Evolutionary conservation across 2,888 invertebrate genomes (phyloP).

Genomic region (Helobdella robusta): DNA sequence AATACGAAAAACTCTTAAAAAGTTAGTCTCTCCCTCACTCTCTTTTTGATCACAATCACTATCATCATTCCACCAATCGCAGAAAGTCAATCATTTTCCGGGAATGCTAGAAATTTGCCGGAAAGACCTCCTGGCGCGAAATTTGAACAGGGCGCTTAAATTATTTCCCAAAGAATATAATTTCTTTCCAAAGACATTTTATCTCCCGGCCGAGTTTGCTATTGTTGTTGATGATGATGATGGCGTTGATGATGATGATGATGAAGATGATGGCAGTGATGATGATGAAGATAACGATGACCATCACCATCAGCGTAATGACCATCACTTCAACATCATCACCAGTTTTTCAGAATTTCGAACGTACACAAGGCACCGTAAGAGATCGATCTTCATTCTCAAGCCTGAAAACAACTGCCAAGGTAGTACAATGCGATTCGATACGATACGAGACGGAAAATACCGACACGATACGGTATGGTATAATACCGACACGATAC

Average conservation of each 20-base stretch:
- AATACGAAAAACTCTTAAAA: background rate
- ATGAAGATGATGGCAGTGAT: background rate
- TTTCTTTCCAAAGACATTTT: slow-evolving; percentile 87
- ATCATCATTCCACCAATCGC: slow-evolving; percentile 41
- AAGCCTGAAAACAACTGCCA: slow-evolving; percentile 86
- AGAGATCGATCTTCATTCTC: slow-evolving; percentile 69
- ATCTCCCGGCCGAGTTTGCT: slow-evolving; percentile 77
- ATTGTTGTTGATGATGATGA: background rate
- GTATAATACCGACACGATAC: no score
- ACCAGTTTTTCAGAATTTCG: slow-evolving; percentile 48
- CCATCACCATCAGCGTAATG: background rate
- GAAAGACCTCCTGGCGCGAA: slow-evolving; percentile 77
- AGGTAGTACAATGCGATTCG: no score
- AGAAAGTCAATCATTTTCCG: slow-evolving; percentile 86
- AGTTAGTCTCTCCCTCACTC: background rate
- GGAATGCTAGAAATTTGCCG: slow-evolving; percentile 80
- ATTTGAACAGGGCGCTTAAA: slow-evolving; percentile 78
- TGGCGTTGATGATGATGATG: background rate
- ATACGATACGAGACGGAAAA: no score
- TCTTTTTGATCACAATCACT: background rate
- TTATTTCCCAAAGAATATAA: slow-evolving; percentile 79
- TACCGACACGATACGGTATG: no score
- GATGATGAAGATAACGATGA: background rate
- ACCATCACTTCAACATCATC: background rate
- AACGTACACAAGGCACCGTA: slow-evolving; percentile 61